Conservation (phyloP, 2,888 invertebrate genomes). For the Phaedon cochleariae region DNA sequence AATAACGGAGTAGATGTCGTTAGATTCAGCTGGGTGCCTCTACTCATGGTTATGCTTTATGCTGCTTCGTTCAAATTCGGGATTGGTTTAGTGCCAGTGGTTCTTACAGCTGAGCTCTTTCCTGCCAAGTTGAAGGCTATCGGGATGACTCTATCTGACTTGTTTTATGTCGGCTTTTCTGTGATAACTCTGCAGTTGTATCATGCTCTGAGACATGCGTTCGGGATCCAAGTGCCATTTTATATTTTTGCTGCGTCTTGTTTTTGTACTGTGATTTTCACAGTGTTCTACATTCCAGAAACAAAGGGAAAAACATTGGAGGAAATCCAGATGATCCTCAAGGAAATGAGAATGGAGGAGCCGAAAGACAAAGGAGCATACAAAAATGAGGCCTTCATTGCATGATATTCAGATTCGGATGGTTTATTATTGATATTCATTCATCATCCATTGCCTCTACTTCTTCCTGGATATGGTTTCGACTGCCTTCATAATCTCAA, state of each 20-base stretch:
- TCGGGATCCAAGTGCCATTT: conserved; percentile 58
- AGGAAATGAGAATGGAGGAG: conserved; percentile 23
- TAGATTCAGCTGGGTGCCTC: conserved; percentile 47
- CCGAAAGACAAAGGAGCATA: conserved; percentile 8
- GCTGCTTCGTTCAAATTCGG: conserved; percentile 59
- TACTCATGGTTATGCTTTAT: conserved; percentile 56
- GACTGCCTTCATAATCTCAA: too few relatives aligned
- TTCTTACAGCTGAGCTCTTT: conserved; percentile 59
- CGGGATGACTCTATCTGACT: conserved; percentile 60
- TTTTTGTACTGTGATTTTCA: conserved; percentile 55
- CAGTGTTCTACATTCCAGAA: conserved; percentile 57
- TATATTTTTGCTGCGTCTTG: conserved; percentile 57
- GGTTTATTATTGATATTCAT: neutral
- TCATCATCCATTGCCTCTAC: too few relatives aligned
- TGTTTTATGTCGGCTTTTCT: conserved; percentile 57
- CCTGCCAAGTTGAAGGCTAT: conserved; percentile 60
- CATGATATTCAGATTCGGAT: conserved; percentile 5
- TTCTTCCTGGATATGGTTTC: too few relatives aligned
- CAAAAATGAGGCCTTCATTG: conserved; percentile 25
- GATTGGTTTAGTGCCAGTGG: conserved; percentile 59
- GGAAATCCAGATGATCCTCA: conserved; percentile 43
- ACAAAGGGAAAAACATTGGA: conserved; percentile 47
- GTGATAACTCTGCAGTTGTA: conserved; percentile 57
- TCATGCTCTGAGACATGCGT: conserved; percentile 46
- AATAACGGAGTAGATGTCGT: conserved; percentile 49